phyloP scores from a whole-genome alignment of 2,888 invertebrate species.

The Osmoderma eremita region DNA sequence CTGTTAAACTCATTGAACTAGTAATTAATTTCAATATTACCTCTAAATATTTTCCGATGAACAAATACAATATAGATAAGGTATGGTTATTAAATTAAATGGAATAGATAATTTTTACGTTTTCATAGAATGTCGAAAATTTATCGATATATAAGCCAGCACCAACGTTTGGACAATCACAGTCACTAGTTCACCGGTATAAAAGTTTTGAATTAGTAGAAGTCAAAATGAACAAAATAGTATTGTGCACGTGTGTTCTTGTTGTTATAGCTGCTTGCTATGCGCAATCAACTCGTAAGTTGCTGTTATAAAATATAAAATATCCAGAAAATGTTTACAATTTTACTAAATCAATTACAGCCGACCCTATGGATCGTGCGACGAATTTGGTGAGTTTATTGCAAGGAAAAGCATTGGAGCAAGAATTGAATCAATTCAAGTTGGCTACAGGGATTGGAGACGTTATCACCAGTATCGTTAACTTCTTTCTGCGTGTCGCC shows the following conservation, averaged over 20 bases:
- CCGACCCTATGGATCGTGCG: neutral
- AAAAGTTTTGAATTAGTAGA: neutral
- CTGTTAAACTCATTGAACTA: neutral
- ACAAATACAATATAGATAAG: neutral
- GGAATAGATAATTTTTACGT: constrained; percentile 25
- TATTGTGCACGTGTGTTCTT: neutral
- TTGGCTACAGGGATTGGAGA: constrained; percentile 11
- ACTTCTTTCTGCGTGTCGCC: constrained; percentile 4
- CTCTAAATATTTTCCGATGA: neutral
- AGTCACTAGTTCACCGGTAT: neutral
- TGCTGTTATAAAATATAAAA: neutral
- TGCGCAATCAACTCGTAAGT: constrained; percentile 14
- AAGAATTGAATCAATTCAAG: neutral
- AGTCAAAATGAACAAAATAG: constrained; percentile 17
- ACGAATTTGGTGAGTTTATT: neutral
- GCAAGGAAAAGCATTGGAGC: neutral
- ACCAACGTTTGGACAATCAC: neutral
- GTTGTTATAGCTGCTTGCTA: constrained; percentile 6
- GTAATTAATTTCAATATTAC: neutral
- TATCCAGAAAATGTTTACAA: neutral
- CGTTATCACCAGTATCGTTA: neutral
- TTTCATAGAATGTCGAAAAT: constrained; percentile 3
- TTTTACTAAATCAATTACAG: constrained; percentile 1
- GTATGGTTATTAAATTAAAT: constrained; percentile 4
- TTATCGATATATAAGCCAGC: constrained; percentile 18